Evolutionary conservation across 2,113 vertebrate species (phyloP), one percentile per base, ranked within the genome.

Genomic region (Mesembrinibis cayennensis): DNA sequence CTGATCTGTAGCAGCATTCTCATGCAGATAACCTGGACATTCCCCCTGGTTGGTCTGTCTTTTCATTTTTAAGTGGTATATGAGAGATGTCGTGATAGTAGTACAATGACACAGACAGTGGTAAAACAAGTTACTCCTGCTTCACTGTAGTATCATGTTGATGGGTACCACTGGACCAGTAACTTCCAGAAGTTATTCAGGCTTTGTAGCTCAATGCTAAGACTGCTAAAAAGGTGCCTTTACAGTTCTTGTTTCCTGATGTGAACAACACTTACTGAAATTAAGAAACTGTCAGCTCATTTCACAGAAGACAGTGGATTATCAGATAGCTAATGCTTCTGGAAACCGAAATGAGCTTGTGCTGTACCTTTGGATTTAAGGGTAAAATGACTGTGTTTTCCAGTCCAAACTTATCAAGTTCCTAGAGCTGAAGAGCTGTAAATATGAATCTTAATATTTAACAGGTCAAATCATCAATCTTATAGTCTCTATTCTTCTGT

Each of bases 401-500:
- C 66, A 85, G 77, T 45, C 65, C 70, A 74, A 81, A 67, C 5
- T 45, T 74, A 42, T 0, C 27, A 9, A 87, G n/a, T 77, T 91
- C 69, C 70, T 72, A 34, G 29, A 81, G 83, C 77, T 45, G 78
- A 82, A 78, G 78, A 94, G 90, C 95, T 94, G 97, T 97, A 98
- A 97, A 98, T 98, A 98, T 16, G 59, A 82, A 86, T 96, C 97
- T 98, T 96, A 98, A 98, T 98, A 98, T 98, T 98, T 98, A 98
- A 97, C 95, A 90, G 81, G 82, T 76, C 16, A 25, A 62, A 55
- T 95, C 86, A 97, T 98, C 94, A 89, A 78, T 98, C 97, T 98
- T 69, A 20, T 6, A 10, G 84, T 87, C 94, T 86, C 91, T 91
- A 3, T 95, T 95, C 95, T 79, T 87, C 89, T 92, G 20, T 95